phyloP scores from a whole-genome alignment of 2,113 vertebrate species.

The Otocyon megalotis region DNA sequence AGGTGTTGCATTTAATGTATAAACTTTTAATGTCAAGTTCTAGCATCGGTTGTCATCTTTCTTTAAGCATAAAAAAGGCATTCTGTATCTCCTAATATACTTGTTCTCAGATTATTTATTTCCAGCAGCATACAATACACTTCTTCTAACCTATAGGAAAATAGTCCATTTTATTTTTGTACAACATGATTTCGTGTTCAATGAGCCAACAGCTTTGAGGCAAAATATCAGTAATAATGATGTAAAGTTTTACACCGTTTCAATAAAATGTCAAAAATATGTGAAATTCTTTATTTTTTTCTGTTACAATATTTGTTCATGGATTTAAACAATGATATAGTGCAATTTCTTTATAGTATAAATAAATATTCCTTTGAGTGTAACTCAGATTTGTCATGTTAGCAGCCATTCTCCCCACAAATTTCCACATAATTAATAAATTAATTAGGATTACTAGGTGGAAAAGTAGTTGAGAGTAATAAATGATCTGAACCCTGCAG shows the following conservation, averaged over 20 bases:
- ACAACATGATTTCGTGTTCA: neutral
- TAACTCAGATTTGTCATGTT: constrained; percentile 13
- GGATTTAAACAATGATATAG: constrained; percentile 23
- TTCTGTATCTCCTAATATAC: constrained; percentile 69
- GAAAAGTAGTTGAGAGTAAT: neutral
- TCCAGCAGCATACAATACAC: constrained; percentile 22
- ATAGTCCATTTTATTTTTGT: neutral
- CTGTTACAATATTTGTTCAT: neutral
- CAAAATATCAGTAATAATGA: constrained; percentile 26
- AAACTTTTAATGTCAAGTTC: constrained; percentile 81
- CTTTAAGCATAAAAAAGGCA: constrained; percentile 81
- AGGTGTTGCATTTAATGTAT: constrained; percentile 74
- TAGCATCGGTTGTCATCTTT: constrained; percentile 79
- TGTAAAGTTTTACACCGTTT: neutral
- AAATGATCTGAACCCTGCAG: neutral
- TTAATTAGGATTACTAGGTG: neutral
- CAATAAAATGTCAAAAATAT: neutral
- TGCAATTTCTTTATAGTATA: neutral
- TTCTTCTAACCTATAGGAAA: neutral
- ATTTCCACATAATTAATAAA: neutral
- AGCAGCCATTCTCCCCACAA: neutral
- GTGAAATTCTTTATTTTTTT: constrained; percentile 9
- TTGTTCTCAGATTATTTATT: constrained; percentile 74
- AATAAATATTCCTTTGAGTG: neutral
- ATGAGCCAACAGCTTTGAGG: constrained; percentile 10